These are phyloP conservation scores for Rambutsinella grinnellia DNA, from an alignment of 2,888 invertebrate genomes.

Conservation along the genomic window DNA sequence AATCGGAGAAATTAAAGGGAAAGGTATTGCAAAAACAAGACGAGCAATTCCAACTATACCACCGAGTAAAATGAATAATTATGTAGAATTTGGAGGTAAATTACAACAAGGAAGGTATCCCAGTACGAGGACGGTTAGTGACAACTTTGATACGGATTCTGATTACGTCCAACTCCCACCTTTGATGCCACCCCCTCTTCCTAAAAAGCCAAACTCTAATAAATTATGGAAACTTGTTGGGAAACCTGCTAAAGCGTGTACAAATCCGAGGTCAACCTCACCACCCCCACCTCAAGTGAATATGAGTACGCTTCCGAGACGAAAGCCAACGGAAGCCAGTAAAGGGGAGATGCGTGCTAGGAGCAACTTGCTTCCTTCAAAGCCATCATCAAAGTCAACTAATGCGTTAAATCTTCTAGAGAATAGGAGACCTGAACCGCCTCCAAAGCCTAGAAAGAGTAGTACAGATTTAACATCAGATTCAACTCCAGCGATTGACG, in stretches of 20 bases:
- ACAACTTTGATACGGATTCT: slow-evolving; percentile 88
- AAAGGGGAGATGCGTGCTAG: slow-evolving; percentile 1
- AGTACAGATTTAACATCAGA: slow-evolving; percentile 45
- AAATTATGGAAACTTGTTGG: slow-evolving; percentile 65
- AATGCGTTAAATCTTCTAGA: slow-evolving; percentile 62
- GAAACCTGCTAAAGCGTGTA: slow-evolving; percentile 42
- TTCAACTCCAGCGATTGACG: slow-evolving; percentile 80
- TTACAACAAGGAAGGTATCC: slow-evolving; percentile 64
- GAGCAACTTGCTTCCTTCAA: slow-evolving; percentile 43
- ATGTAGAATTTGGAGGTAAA: slow-evolving; percentile 65
- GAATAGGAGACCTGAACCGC: slow-evolving; percentile 60
- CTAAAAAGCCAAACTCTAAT: slow-evolving; percentile 58
- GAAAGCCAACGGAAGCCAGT: slow-evolving; percentile 36
- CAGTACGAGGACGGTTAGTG: slow-evolving; percentile 75
- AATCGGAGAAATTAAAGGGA: slow-evolving; percentile 35
- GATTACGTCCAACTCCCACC: slow-evolving; percentile 85
- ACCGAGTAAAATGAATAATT: slow-evolving; percentile 54
- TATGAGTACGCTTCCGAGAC: slow-evolving; percentile 57
- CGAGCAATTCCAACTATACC: slow-evolving; percentile 31
- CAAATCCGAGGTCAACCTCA: slow-evolving; percentile 31
- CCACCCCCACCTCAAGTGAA: slow-evolving; percentile 50
- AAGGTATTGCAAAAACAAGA: slow-evolving; percentile 15
- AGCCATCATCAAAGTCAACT: slow-evolving; percentile 61
- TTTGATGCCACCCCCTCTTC: slow-evolving; percentile 58
- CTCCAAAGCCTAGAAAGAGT: slow-evolving; percentile 63